phyloP scores from a whole-genome alignment of 1,140 invertebrate species.

The Conus ventricosus region DNA sequence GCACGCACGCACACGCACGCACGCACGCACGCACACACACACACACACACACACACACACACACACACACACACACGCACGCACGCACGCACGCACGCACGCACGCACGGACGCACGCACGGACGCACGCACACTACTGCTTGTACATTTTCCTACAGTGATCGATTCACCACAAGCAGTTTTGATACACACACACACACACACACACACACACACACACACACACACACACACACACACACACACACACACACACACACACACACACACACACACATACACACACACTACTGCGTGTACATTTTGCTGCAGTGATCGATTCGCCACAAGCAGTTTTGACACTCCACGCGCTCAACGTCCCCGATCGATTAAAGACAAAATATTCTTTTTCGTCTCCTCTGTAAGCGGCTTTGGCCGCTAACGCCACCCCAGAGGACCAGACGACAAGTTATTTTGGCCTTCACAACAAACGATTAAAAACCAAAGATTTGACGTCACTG shows the following conservation, averaged over 20 bases:
- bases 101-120: not conserved
- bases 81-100: not conserved
- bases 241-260: constrained; percentile 6
- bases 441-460: not conserved
- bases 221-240: constrained; percentile 6
- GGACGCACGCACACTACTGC: no score
- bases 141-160: not conserved
- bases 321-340: not conserved
- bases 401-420: not conserved
- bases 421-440: not conserved
- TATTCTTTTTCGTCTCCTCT: not conserved
- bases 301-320: not conserved
- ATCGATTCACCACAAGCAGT: not conserved
- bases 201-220: constrained; percentile 3
- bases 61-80: not conserved
- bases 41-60: no score
- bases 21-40: not conserved
- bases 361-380: not conserved
- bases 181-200: not conserved
- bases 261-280: not conserved
- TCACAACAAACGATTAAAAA: not conserved
- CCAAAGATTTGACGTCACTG: not conserved
- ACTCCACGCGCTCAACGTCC: not conserved
- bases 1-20: not conserved
- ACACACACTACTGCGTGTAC: not conserved